phyloP scores from a whole-genome alignment of 2,113 vertebrate genomes.

The Hoplias malabaricus region DNA sequence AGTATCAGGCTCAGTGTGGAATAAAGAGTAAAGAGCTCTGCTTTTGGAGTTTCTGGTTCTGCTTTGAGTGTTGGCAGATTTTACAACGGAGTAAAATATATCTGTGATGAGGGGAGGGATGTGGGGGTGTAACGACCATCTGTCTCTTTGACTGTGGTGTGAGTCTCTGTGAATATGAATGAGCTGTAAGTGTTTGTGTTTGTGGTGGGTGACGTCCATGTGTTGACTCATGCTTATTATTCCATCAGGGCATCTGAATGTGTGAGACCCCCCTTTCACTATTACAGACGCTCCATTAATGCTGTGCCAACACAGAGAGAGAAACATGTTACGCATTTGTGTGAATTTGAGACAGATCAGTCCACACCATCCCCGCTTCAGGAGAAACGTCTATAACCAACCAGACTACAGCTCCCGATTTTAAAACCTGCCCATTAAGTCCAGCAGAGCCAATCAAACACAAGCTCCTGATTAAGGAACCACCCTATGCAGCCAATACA shows the following conservation, averaged over 20 bases:
- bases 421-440: too few relatives aligned
- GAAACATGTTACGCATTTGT: not conserved
- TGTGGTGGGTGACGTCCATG: not conserved
- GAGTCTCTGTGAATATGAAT: constrained; percentile 18
- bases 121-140: constrained; percentile 12
- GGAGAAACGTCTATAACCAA: too few relatives aligned
- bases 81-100: constrained; percentile 21
- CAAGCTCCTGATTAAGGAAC: too few relatives aligned
- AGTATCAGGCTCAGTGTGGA: too few relatives aligned
- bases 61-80: not conserved
- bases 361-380: too few relatives aligned
- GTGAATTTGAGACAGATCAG: too few relatives aligned
- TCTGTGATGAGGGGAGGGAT: constrained; percentile 20
- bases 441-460: too few relatives aligned
- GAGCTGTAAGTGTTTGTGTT: not conserved
- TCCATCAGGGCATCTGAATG: not conserved
- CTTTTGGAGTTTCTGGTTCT: not conserved
- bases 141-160: constrained; percentile 12
- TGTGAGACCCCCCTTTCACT: too few relatives aligned
- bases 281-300: not conserved
- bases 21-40: not conserved
- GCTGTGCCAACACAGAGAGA: not conserved
- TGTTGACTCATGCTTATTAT: constrained; percentile 43
- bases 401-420: too few relatives aligned
- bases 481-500: too few relatives aligned